Evolutionary conservation across 2,888 invertebrate genomes (phyloP).

Genomic region (Chrysomela aeneicollis): DNA sequence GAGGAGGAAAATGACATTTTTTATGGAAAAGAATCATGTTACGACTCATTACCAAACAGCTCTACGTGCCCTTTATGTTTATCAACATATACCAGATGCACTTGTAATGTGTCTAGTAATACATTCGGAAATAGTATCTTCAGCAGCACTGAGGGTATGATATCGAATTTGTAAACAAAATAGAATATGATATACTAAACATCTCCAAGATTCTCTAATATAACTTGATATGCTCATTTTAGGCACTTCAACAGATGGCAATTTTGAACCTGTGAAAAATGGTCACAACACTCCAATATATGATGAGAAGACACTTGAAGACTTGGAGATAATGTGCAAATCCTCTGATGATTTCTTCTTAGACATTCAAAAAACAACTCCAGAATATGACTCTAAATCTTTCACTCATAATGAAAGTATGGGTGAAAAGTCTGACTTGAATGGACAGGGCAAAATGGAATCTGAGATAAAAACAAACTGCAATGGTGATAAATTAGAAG

Average conservation of each 20-base stretch:
- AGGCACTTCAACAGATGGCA: slow-evolving; percentile 37
- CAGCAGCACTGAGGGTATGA: slow-evolving; percentile 44
- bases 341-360: slow-evolving; percentile 36
- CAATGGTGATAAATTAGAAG: slow-evolving; percentile 38
- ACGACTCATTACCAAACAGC: slow-evolving; percentile 29
- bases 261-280: slow-evolving; percentile 40
- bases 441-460: slow-evolving; percentile 19
- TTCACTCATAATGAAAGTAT: slow-evolving; percentile 33
- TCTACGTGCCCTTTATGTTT: slow-evolving; percentile 42
- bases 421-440: slow-evolving; percentile 22
- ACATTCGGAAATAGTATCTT: slow-evolving; percentile 40
- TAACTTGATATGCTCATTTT: slow-evolving; percentile 28
- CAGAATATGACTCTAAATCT: slow-evolving; percentile 38
- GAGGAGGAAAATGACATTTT: slow-evolving; percentile 52
- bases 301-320: slow-evolving; percentile 25
- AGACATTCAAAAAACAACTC: slow-evolving; percentile 39
- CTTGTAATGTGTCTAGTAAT: slow-evolving; percentile 43
- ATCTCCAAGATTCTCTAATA: slow-evolving; percentile 1
- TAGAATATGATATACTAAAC: slow-evolving; percentile 16
- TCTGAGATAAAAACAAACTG: slow-evolving; percentile 28
- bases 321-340: slow-evolving; percentile 26
- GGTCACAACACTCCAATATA: slow-evolving; percentile 31
- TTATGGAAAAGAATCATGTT: slow-evolving; percentile 41
- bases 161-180: slow-evolving; percentile 40
- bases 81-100: slow-evolving; percentile 41